These are phyloP conservation scores for Phocoena phocoena DNA, from an alignment of 2,113 vertebrate species.

Conservation along the genomic window DNA sequence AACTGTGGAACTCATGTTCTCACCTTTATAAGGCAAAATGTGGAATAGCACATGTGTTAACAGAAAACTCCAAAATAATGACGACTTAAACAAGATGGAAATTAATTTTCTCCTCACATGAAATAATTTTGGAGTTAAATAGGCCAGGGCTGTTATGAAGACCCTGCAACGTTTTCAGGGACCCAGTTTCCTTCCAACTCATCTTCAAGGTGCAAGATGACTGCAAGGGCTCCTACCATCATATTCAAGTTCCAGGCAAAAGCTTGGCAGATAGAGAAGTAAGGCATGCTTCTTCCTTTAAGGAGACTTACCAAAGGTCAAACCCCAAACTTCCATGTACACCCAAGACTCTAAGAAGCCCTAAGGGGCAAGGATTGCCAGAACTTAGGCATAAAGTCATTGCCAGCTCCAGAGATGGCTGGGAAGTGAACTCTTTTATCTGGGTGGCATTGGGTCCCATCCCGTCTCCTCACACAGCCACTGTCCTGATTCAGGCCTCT, in stretches of 20 bases:
- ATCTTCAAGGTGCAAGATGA: not conserved
- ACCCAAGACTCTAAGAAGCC: not conserved
- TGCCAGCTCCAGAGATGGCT: not conserved
- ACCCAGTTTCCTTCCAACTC: not conserved
- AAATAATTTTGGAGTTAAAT: not conserved
- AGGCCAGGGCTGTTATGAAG: not conserved
- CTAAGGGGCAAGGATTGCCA: not conserved
- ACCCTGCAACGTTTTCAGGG: not conserved
- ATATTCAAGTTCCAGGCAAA: not conserved
- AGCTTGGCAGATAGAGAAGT: not conserved
- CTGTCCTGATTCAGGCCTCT: not conserved
- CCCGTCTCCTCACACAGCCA: not conserved
- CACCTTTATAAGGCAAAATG: constrained; percentile 44
- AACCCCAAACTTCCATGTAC: not conserved
- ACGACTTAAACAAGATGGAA: not conserved
- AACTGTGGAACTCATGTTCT: not conserved
- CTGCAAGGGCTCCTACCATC: not conserved
- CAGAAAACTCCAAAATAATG: not conserved
- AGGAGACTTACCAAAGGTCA: not conserved
- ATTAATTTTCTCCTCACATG: not conserved
- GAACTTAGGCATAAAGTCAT: not conserved
- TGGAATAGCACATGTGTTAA: not conserved
- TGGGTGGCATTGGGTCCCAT: not conserved
- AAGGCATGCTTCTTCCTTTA: not conserved
- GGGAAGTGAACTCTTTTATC: not conserved